phyloP scores from a whole-genome alignment of 64 coral and sea anemone genomes.

The Acropora tenuis region DNA sequence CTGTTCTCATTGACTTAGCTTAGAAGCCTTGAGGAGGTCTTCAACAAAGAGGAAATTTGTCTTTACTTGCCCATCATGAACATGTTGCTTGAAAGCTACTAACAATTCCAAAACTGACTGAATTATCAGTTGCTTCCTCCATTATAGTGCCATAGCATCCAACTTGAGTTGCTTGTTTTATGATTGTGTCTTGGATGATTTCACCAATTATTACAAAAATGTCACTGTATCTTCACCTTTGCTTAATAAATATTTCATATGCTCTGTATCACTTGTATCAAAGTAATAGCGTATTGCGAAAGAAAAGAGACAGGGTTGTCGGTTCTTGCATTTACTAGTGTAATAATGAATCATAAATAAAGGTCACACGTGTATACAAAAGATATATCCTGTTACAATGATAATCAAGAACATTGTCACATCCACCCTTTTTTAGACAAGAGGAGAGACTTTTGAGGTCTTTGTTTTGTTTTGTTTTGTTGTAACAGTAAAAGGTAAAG shows the following conservation, averaged over 20 bases:
- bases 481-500: neutral
- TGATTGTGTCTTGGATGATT: constrained; percentile 19
- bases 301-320: too few relatives aligned
- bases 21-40: constrained; percentile 17
- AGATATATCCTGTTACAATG: too few relatives aligned
- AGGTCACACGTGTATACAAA: too few relatives aligned
- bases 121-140: constrained; percentile 5
- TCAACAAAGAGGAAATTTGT: constrained; percentile 19
- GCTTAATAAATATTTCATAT: constrained; percentile 19
- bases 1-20: constrained; percentile 15
- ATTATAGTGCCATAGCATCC: constrained; percentile 5
- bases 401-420: too few relatives aligned
- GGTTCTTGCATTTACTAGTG: too few relatives aligned
- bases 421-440: too few relatives aligned
- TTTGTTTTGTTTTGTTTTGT: too few relatives aligned
- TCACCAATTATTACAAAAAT: neutral
- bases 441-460: too few relatives aligned
- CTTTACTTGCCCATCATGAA: constrained; percentile 2
- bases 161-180: constrained; percentile 19
- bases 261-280: constrained; percentile 1
- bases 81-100: neutral
- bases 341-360: too few relatives aligned
- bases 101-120: neutral
- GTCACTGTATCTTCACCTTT: neutral
- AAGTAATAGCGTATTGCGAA: neutral